Percentiles rank a stretch among this genome's conserved stretches.
These are phyloP conservation scores for Gymnocypris eckloni DNA, from an alignment of 2,797 vertebrate genomes.

Conservation along the genomic window DNA sequence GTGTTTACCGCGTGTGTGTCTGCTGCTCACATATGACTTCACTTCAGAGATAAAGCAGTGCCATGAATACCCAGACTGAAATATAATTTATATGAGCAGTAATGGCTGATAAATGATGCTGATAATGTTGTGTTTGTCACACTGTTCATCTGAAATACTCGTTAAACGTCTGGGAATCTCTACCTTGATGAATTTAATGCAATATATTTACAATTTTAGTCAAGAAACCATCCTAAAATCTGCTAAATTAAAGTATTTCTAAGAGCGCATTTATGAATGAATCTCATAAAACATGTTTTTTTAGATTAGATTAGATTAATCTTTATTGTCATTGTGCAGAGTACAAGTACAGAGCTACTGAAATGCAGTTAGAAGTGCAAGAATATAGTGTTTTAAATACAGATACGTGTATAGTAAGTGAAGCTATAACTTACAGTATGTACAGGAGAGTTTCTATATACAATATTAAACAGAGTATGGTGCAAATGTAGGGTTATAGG, in stretches of 20 bases:
- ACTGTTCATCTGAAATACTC: not conserved
- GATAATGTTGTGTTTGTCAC: not conserved
- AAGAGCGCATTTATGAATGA: not conserved
- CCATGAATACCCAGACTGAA: not conserved
- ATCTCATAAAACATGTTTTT: not conserved
- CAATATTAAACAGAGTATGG: too few species aligned
- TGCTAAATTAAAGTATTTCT: not conserved
- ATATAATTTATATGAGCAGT: not conserved
- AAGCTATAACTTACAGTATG: too few species aligned
- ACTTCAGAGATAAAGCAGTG: not conserved
- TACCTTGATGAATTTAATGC: not conserved
- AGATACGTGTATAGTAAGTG: too few species aligned
- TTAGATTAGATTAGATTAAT: too few species aligned
- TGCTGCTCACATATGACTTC: conserved; percentile 57
- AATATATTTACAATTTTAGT: not conserved
- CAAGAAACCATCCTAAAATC: not conserved
- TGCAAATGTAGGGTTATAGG: too few species aligned
- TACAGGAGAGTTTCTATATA: too few species aligned
- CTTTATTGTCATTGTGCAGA: too few species aligned
- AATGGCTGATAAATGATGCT: not conserved
- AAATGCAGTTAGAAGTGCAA: too few species aligned
- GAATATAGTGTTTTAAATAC: too few species aligned
- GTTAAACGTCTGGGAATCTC: not conserved
- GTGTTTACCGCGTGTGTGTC: not conserved
- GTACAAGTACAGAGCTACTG: too few species aligned